Conservation (phyloP, 1,140 invertebrate genomes). For the Mactra quadrangularis region DNA sequence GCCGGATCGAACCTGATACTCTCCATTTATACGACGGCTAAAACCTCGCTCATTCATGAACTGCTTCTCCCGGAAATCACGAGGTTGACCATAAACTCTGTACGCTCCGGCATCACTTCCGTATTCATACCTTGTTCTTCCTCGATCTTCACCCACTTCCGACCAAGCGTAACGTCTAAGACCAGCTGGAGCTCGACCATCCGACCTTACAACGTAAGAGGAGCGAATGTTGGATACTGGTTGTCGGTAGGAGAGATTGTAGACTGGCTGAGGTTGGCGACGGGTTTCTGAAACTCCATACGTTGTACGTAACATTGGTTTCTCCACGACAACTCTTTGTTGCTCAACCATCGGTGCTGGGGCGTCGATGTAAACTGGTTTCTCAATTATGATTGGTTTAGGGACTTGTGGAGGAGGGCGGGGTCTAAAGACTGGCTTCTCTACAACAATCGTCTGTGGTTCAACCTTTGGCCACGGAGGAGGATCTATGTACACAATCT, state of each 20-base stretch:
- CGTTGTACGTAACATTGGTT: slow-evolving; percentile 7
- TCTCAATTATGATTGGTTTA: slow-evolving; percentile 47
- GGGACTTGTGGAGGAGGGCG: slow-evolving; percentile 29
- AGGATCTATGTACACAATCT: slow-evolving; percentile 44
- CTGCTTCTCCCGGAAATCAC: slow-evolving; percentile 69
- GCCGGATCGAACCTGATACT: not conserved
- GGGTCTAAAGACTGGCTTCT: slow-evolving; percentile 24
- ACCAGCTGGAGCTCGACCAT: slow-evolving; percentile 1
- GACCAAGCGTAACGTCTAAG: slow-evolving; percentile 23
- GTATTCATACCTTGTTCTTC: slow-evolving; percentile 5
- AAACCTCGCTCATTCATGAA: slow-evolving; percentile 71
- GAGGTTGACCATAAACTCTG: slow-evolving; percentile 23
- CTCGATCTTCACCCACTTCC: slow-evolving; percentile 3
- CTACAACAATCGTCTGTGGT: slow-evolving; percentile 46
- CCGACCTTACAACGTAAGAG: slow-evolving; percentile 9
- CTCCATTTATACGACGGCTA: slow-evolving; percentile 6
- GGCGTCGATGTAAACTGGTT: slow-evolving; percentile 40
- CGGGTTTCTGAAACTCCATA: slow-evolving; percentile 33
- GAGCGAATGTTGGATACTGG: slow-evolving; percentile 5
- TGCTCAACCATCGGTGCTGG: not conserved
- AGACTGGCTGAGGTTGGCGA: not conserved
- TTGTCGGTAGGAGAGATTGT: slow-evolving; percentile 13
- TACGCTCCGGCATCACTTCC: slow-evolving; percentile 15
- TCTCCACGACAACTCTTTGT: slow-evolving; percentile 36
- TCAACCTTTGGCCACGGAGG: slow-evolving; percentile 33